Evolutionary conservation across 2,888 invertebrate species (phyloP).

Genomic region (Acleris laterana): DNA sequence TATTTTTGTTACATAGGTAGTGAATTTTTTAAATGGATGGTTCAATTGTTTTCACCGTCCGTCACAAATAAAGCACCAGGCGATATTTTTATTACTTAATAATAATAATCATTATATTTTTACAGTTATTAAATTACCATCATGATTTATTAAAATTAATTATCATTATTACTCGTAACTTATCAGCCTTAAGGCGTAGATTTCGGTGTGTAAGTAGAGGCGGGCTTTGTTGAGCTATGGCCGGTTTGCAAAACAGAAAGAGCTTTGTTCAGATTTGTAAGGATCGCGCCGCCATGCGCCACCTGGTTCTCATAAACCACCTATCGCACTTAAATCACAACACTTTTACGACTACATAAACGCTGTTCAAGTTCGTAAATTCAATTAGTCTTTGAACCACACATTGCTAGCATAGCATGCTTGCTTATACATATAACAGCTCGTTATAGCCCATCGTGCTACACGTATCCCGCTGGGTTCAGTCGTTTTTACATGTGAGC

Average conservation of each 20-base stretch:
- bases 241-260: conserved; percentile 48
- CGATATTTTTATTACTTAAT: too few species aligned
- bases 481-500: too few species aligned
- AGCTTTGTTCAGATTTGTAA: conserved; percentile 53
- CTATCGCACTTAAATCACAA: conserved; percentile 6
- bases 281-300: conserved; percentile 37
- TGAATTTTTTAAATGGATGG: too few species aligned
- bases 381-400: background rate
- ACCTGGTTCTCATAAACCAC: conserved; percentile 43
- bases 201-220: conserved; percentile 27
- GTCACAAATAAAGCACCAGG: too few species aligned
- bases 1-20: too few species aligned
- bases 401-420: background rate
- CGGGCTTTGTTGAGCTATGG: conserved; percentile 39
- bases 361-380: background rate
- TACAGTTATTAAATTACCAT: background rate
- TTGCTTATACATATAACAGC: background rate
- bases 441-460: too few species aligned
- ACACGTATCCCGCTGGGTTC: too few species aligned
- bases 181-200: conserved; percentile 7
- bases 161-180: background rate
- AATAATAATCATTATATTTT: too few species aligned
- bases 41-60: too few species aligned
- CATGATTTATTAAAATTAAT: background rate
- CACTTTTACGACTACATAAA: conserved; percentile 2